These are phyloP conservation scores for Lysiphlebus fabarum DNA, from an alignment of 1,140 invertebrate species.

Conservation along the genomic window DNA sequence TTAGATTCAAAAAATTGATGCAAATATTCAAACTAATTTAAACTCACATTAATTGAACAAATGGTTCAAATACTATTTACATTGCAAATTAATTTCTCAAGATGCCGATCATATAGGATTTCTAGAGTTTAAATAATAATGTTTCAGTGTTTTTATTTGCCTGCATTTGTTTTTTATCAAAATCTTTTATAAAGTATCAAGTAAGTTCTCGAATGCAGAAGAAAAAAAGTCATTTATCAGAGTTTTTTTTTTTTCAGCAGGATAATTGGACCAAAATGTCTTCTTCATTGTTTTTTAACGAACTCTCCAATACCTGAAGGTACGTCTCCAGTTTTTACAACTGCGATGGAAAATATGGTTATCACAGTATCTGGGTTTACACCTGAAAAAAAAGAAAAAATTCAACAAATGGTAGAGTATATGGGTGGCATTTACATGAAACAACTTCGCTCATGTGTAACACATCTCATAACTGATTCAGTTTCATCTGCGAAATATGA, in stretches of 20 bases:
- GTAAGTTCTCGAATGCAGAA: too few relatives aligned
- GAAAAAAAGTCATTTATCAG: not conserved
- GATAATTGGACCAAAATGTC: conserved; percentile 74
- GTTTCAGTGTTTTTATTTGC: too few relatives aligned
- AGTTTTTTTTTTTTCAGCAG: conserved; percentile 53
- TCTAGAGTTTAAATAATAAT: too few relatives aligned
- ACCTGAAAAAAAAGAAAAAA: conserved; percentile 62
- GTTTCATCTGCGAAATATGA: conserved; percentile 73
- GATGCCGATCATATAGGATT: too few relatives aligned
- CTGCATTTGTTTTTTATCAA: conserved; percentile 5
- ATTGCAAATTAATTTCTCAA: too few relatives aligned
- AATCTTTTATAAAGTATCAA: conserved; percentile 21
- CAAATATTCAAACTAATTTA: too few relatives aligned
- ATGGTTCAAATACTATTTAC: too few relatives aligned
- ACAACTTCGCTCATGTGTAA: conserved; percentile 68
- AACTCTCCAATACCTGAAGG: conserved; percentile 72
- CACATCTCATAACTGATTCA: conserved; percentile 78
- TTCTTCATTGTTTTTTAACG: conserved; percentile 71
- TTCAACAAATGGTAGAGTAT: conserved; percentile 69
- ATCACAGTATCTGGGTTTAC: conserved; percentile 71
- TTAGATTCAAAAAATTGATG: too few relatives aligned
- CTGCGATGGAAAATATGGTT: conserved; percentile 74
- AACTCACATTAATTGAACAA: too few relatives aligned
- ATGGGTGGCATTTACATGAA: conserved; percentile 80
- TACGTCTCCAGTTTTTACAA: conserved; percentile 72